Percentiles rank a stretch among this genome's conserved stretches.
Evolutionary conservation across 2,797 vertebrate genomes (phyloP).

Genomic region (Acipenser transmontanus): DNA sequence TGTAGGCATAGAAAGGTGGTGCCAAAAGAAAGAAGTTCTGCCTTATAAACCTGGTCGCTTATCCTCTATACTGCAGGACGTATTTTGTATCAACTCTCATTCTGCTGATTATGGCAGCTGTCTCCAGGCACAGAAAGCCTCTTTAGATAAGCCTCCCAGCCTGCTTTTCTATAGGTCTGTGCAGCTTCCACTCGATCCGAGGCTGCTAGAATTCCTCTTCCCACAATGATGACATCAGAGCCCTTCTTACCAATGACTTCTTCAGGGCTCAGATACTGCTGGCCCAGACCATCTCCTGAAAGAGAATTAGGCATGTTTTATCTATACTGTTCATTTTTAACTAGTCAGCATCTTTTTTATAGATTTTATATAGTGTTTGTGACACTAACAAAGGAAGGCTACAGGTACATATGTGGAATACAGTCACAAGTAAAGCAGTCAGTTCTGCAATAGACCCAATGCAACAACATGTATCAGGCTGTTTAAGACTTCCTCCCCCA

Average conservation of each 20-base stretch:
- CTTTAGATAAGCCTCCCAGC: conserved; percentile 79
- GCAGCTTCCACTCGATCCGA: conserved; percentile 62
- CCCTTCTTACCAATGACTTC: conserved; percentile 71
- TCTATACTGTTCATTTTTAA: no score
- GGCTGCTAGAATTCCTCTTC: conserved; percentile 76
- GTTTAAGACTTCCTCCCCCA: no score
- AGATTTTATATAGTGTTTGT: neutral
- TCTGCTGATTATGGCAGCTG: no score
- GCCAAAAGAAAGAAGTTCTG: no score
- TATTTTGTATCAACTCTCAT: no score
- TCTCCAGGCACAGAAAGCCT: conserved; percentile 39
- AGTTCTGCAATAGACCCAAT: no score
- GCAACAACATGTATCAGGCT: no score
- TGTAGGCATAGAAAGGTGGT: no score
- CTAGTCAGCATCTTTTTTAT: no score
- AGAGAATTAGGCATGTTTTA: neutral
- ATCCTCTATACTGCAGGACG: no score
- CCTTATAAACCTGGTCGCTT: no score
- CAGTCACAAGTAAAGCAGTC: no score
- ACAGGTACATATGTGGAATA: neutral
- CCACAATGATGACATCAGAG: conserved; percentile 90
- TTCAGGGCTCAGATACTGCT: conserved; percentile 78
- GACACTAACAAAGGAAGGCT: neutral
- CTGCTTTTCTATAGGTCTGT: conserved; percentile 74
- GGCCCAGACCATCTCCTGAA: conserved; percentile 79